Conservation (phyloP, 2,888 invertebrate genomes). For the Tortricodes alternella region DNA sequence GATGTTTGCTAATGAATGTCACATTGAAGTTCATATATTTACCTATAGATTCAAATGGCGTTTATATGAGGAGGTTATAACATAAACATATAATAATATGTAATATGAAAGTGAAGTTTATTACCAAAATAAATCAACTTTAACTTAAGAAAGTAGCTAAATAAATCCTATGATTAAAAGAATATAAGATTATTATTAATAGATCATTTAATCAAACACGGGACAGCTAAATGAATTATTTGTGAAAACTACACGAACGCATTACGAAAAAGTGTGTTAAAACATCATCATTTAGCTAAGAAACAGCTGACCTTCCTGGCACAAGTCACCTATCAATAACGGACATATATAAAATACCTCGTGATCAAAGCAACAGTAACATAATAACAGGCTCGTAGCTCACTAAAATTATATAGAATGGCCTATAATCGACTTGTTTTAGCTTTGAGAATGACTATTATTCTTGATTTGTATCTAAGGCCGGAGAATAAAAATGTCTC, state of each 20-base stretch:
- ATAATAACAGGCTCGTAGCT: slow-evolving; percentile 64
- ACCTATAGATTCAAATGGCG: slow-evolving; percentile 21
- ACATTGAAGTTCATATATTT: slow-evolving; percentile 44
- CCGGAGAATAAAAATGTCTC: slow-evolving; percentile 70
- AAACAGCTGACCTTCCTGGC: slow-evolving; percentile 52
- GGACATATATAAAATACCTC: slow-evolving; percentile 57
- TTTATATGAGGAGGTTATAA: too few species aligned
- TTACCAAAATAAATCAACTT: background rate
- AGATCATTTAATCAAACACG: slow-evolving; percentile 1
- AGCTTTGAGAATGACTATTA: slow-evolving; percentile 72
- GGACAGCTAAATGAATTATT: slow-evolving; percentile 1
- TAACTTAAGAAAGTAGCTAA: background rate
- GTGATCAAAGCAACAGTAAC: slow-evolving; percentile 64
- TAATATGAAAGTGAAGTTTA: too few species aligned
- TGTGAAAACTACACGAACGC: slow-evolving; percentile 14
- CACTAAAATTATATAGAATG: slow-evolving; percentile 72
- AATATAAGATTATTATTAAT: background rate
- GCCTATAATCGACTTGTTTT: slow-evolving; percentile 78
- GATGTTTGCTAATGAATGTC: slow-evolving; percentile 44
- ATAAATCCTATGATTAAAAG: background rate
- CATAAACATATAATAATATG: too few species aligned
- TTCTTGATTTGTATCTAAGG: slow-evolving; percentile 73
- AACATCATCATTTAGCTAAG: slow-evolving; percentile 48
- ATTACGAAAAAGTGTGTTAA: slow-evolving; percentile 48
- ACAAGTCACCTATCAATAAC: slow-evolving; percentile 59